These are phyloP conservation scores for Gila robusta DNA, from an alignment of 2,797 vertebrate species.

Conservation along the genomic window DNA sequence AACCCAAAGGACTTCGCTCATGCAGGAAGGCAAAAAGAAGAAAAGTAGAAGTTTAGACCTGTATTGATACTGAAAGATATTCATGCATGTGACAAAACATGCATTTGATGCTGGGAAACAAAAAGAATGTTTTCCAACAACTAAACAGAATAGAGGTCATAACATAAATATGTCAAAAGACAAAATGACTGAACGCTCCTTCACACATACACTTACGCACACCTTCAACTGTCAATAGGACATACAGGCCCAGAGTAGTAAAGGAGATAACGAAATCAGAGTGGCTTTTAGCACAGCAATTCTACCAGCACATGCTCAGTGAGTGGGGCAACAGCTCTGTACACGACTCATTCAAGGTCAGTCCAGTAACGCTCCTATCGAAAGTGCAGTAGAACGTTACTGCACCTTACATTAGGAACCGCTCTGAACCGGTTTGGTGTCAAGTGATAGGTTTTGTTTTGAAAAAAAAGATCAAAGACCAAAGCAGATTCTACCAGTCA, in stretches of 20 bases:
- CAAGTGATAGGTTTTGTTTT: neutral
- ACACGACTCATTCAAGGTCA: conserved; percentile 52
- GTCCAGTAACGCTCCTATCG: conserved; percentile 41
- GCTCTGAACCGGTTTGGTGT: conserved; percentile 10
- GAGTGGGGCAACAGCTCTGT: conserved; percentile 37
- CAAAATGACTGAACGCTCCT: neutral
- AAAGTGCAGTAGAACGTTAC: conserved; percentile 12
- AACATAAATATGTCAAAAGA: neutral
- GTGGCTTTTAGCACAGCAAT: conserved; percentile 25
- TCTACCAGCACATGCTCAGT: conserved; percentile 23
- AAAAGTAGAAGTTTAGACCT: too few species aligned
- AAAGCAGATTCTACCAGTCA: conserved; percentile 13
- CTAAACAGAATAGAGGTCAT: conserved; percentile 1
- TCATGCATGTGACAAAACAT: neutral
- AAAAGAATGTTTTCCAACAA: neutral
- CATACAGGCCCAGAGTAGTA: neutral
- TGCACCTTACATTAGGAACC: conserved; percentile 2
- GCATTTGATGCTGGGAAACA: neutral
- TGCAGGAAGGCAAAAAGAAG: neutral
- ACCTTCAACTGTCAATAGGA: neutral
- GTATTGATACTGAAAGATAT: neutral
- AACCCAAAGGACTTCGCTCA: neutral
- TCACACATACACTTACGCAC: neutral
- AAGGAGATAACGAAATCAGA: conserved; percentile 23
- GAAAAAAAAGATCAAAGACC: neutral